phyloP scores from a whole-genome alignment of 2,888 invertebrate species.

The Cylloceria caligata region DNA sequence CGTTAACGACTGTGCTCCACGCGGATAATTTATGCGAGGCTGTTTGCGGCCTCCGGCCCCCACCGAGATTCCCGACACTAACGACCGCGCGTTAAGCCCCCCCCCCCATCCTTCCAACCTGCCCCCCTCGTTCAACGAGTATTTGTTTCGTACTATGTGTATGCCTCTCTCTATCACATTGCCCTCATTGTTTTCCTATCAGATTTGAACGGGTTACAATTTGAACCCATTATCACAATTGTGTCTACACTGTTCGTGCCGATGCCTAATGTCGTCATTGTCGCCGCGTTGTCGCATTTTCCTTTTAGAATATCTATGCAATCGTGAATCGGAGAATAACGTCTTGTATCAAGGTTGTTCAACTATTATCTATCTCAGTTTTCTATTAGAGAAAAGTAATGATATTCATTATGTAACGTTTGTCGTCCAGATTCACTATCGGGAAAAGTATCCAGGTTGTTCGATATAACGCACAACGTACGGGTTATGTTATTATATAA shows the following conservation, averaged over 20 bases:
- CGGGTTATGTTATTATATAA: constrained; percentile 7
- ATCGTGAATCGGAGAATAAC: neutral
- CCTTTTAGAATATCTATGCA: neutral
- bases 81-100: constrained; percentile 64
- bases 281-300: constrained; percentile 15
- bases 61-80: constrained; percentile 65
- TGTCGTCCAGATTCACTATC: constrained; percentile 7
- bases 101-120: neutral
- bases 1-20: constrained; percentile 57
- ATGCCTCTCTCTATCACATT: constrained; percentile 32
- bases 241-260: constrained; percentile 40
- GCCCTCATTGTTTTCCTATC: constrained; percentile 64
- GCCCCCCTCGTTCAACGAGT: constrained; percentile 37
- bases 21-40: constrained; percentile 67
- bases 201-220: constrained; percentile 63
- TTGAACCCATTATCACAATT: constrained; percentile 65
- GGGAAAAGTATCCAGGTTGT: neutral
- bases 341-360: neutral
- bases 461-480: constrained; percentile 4
- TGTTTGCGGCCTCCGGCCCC: constrained; percentile 64
- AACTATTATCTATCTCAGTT: neutral
- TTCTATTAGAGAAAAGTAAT: neutral
- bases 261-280: constrained; percentile 37
- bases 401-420: constrained; percentile 6
- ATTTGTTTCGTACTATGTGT: constrained; percentile 49